A percentile compares a stretch with the other conserved stretches of the same genome.
These are phyloP conservation scores for Vireo altiloquus DNA, from an alignment of 2,113 vertebrate genomes.

Conservation along the genomic window DNA sequence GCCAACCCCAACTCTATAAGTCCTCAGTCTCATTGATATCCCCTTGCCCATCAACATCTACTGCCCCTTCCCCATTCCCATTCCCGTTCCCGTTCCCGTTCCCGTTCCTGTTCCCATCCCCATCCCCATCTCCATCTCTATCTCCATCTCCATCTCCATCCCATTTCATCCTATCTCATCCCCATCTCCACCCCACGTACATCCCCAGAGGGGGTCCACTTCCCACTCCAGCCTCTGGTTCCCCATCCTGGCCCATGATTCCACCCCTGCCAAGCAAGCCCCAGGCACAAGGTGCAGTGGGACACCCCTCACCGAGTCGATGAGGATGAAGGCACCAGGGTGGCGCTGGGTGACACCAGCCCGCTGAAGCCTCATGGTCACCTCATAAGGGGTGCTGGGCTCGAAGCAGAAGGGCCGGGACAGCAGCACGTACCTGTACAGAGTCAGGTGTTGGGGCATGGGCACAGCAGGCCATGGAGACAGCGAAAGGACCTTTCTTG, in stretches of 20 bases:
- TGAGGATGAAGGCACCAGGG: constrained; percentile 76
- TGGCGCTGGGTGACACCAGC: constrained; percentile 73
- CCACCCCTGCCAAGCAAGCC: neutral
- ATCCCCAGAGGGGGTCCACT: neutral
- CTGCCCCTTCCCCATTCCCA: neutral
- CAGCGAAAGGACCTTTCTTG: neutral
- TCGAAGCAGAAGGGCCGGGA: constrained; percentile 87
- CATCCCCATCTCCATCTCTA: too few relatives aligned
- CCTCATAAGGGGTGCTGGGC: constrained; percentile 75
- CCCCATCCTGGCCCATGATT: neutral
- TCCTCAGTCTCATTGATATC: neutral
- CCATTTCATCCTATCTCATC: neutral
- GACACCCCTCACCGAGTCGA: constrained; percentile 78
- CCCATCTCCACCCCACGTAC: rapidly evolving
- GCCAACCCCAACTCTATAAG: neutral
- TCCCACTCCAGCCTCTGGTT: neutral
- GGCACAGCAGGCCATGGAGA: neutral
- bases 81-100: too few relatives aligned
- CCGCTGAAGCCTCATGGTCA: constrained; percentile 79
- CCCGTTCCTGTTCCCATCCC: too few relatives aligned
- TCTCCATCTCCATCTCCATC: too few relatives aligned
- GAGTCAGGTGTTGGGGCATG: rapidly evolving
- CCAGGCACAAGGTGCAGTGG: rapidly evolving
- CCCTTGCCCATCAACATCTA: neutral
- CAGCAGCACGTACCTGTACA: constrained; percentile 77